Evolutionary conservation across 2,797 vertebrate genomes (phyloP), one percentile per base, ranked within the genome.

Genomic region (Sebastes oblongus): DNA sequence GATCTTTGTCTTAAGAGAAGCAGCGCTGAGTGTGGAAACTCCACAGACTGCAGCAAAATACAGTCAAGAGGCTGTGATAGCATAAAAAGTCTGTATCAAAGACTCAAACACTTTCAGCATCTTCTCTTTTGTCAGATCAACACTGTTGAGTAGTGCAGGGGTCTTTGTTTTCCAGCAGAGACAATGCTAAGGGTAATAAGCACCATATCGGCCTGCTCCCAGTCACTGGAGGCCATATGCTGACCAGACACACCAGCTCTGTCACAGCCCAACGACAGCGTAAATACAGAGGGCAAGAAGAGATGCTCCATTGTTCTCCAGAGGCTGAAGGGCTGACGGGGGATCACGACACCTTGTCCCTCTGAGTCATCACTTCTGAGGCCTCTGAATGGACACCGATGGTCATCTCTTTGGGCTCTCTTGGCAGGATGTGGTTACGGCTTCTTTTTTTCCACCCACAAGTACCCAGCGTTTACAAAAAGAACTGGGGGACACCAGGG

Each of bases 201-300:
- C 83, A 83, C 82, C 81, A 42, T 30, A 66, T 69, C 27, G 14
- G 82, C 66, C 87, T 72, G 73, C 72, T 75, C 75, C 61, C 85
- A 72, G 75, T 82, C 86, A 86, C 82, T 85, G 90, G 82, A 87
- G 80, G 79, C 94, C 93, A 94, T 94, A 94, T 95, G 93, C 77
- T 91, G 85, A 18, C 82, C 93, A 94, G 92, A 91, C 91, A 90
- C 87, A 89, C 11, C 81, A 91, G 86, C 87, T 83, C 77, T 83
- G 90, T 90, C 81, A 76, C 90, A 91, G 82, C 83, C 59, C 84
- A 81, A 22, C 24, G 69, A 89, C 88, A 89, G 74, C 29, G 30
- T 86, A 83, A 91, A 93, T 82, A 87, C 80, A 88, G 66, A 77
- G 56, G 77, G 60, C 70, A 80, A 80, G 85, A 90, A 92, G 88